Conservation (phyloP, 2,797 vertebrate genomes). For the Scomberomorus guttatus region DNA sequence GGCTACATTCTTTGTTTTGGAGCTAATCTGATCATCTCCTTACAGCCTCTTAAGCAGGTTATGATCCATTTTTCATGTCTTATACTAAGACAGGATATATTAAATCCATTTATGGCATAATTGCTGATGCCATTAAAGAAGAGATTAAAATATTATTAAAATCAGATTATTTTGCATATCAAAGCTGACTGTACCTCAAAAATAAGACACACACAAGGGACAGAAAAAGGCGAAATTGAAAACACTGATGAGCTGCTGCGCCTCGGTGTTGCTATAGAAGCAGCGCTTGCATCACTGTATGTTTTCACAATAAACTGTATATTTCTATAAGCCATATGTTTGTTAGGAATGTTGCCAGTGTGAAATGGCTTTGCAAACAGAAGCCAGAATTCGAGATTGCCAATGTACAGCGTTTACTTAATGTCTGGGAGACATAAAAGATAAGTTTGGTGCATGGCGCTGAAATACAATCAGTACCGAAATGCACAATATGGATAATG, state of each 20-base stretch:
- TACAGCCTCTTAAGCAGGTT: conserved; percentile 67
- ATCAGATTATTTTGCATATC: conserved; percentile 69
- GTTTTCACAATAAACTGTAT: not conserved
- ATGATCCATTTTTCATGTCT: conserved; percentile 66
- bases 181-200: conserved; percentile 39
- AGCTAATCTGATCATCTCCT: conserved; percentile 73
- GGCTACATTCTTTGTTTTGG: conserved; percentile 65
- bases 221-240: conserved; percentile 7
- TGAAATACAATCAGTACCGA: conserved; percentile 22
- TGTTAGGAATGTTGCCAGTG: conserved; percentile 3
- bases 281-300: not conserved
- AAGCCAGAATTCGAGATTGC: conserved; percentile 2
- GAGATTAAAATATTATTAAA: conserved; percentile 75
- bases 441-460: conserved; percentile 10
- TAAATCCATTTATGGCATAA: conserved; percentile 74
- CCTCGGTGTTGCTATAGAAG: not conserved
- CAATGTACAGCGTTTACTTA: not conserved
- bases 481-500: conserved; percentile 29
- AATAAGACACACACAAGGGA: conserved; percentile 15
- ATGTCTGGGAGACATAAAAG: conserved; percentile 20
- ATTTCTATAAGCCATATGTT: not conserved
- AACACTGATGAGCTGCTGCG: conserved; percentile 15
- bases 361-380: conserved; percentile 2
- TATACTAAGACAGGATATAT: conserved; percentile 60
- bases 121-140: conserved; percentile 70